Evolutionary conservation across 2,888 invertebrate genomes (phyloP), one percentile per base, ranked within the genome.

Genomic region (Agonopterix arenella): DNA sequence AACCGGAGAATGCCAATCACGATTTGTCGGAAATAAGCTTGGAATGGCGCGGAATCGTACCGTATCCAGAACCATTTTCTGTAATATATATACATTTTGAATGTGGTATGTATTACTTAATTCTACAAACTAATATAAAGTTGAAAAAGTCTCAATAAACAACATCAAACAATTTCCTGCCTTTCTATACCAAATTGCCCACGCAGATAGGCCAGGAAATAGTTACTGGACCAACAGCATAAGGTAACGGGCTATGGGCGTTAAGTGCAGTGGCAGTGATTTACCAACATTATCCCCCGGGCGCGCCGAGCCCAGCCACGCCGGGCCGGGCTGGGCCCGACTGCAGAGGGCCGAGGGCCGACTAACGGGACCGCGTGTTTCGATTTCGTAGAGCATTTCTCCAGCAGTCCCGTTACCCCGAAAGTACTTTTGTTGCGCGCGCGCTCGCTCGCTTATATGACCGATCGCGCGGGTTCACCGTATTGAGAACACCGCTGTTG

Each of bases 341-440:
- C 36, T n/a, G 67, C 64, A 58, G 68, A 78, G 81, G 80, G 44
- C 79, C 80, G 78, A 84, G 84, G 82, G 84, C 84, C 84, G 72
- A 56, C 68, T 86, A 86, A 89, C 88, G 88, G 89, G 79, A 83
- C 77, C 67, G 73, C 84, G 76, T 89, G 89, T 89, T 90, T 90
- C 90, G 89, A 83, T 90, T 90, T 90, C 89, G 85, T 89, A 89
- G 88, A 86, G 84, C 89, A 89, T 90, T 90, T 89, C 90, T 89
- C 89, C 80, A n/a, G 75, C 63, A 60, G 73, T 89, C 80, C 90
- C 90, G 90, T 89, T 90, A 90, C 73, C 71, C 80, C 84, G 86
- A 88, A 88, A 88, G 86, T 83, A 88, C 85, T 86, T 84, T 84
- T 84, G 84, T 83, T 79, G 72, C 56, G 57, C 55, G 58, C 55